phyloP scores from a whole-genome alignment of 2,113 vertebrate genomes.

The Empidonax traillii region DNA sequence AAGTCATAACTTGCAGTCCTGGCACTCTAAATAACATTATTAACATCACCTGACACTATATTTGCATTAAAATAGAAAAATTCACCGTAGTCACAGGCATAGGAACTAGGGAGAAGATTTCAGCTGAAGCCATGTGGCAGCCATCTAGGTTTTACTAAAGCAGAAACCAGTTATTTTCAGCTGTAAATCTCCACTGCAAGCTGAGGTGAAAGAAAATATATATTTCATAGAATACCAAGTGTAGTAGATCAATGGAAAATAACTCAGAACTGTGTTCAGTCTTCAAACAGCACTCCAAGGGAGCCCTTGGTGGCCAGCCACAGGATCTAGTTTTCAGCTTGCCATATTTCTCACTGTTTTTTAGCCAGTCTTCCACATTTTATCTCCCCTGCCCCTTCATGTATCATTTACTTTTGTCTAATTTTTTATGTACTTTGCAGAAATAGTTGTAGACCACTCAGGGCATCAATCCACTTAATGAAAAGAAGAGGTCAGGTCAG shows the following conservation, averaged over 20 bases:
- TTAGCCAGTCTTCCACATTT: background rate
- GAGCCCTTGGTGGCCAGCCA: background rate
- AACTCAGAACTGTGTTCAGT: background rate
- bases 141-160: background rate
- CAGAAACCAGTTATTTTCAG: constrained; percentile 18
- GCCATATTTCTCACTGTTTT: background rate
- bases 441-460: background rate
- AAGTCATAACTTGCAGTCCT: background rate
- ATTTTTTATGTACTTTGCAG: background rate
- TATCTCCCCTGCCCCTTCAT: background rate
- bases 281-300: background rate
- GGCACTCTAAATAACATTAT: background rate
- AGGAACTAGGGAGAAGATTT: background rate
- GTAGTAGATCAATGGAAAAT: constrained; percentile 31
- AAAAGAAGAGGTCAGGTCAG: background rate
- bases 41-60: background rate
- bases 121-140: background rate
- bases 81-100: background rate
- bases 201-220: background rate
- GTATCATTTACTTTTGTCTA: background rate
- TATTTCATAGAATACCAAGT: constrained; percentile 12
- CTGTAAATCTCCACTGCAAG: background rate
- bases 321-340: constrained; percentile 11
- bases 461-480: background rate
- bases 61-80: background rate